Conservation (phyloP, 2,113 vertebrate species). For the Okapia johnstoni region DNA sequence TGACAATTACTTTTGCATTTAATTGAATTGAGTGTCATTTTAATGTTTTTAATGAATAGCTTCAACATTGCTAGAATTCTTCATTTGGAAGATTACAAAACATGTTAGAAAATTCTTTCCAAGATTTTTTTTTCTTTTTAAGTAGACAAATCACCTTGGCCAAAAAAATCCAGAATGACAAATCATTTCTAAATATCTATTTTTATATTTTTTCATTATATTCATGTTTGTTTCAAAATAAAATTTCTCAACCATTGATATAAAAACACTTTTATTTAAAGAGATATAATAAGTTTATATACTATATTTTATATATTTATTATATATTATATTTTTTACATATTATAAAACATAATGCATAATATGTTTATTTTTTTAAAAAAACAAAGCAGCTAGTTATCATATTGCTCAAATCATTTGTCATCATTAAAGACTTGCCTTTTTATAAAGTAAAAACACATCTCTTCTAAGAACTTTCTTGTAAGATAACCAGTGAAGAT, state of each 20-base stretch:
- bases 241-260: background rate
- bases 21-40: background rate
- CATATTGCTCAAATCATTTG: background rate
- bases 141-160: background rate
- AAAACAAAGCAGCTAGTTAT: background rate
- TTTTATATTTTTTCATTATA: background rate
- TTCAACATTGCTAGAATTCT: background rate
- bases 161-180: background rate
- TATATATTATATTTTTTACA: background rate
- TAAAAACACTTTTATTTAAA: background rate
- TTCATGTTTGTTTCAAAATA: background rate
- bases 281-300: background rate
- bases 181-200: background rate
- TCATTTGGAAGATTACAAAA: background rate
- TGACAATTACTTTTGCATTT: slow-evolving; percentile 9
- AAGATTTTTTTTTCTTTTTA: background rate
- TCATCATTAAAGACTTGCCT: background rate
- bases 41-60: background rate
- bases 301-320: background rate
- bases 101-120: background rate
- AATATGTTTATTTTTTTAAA: background rate
- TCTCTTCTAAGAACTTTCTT: background rate
- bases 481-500: background rate
- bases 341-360: background rate
- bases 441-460: background rate